These are phyloP conservation scores for Girardinus metallicus DNA, from an alignment of 2,797 vertebrate species.

Conservation along the genomic window DNA sequence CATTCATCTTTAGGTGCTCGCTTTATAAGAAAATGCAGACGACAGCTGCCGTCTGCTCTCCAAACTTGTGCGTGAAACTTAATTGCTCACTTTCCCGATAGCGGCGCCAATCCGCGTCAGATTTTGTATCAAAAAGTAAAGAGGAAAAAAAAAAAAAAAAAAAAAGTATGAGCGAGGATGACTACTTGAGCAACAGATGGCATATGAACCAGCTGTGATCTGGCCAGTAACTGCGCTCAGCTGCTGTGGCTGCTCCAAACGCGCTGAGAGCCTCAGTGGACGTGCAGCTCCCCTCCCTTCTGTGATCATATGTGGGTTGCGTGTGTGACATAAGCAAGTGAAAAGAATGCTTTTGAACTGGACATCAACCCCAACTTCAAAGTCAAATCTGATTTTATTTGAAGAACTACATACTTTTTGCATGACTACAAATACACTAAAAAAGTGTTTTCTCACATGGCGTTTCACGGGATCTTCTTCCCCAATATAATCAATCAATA, in stretches of 20 bases:
- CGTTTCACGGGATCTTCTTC: neutral
- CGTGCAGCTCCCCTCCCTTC: conserved; percentile 53
- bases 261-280: conserved; percentile 30
- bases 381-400: neutral
- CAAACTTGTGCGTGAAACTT: conserved; percentile 48
- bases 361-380: neutral
- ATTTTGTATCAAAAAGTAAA: neutral
- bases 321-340: conserved; percentile 6
- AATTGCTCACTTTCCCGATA: conserved; percentile 19
- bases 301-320: conserved; percentile 27
- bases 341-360: neutral
- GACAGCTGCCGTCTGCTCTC: conserved; percentile 25
- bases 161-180: neutral
- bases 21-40: neutral
- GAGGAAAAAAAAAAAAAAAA: neutral
- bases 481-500: neutral
- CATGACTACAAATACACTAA: neutral
- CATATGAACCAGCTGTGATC: conserved; percentile 38
- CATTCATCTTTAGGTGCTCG: conserved; percentile 72
- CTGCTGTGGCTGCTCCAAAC: conserved; percentile 16
- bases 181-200: neutral
- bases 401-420: neutral
- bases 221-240: conserved; percentile 32
- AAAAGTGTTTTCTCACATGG: neutral
- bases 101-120: conserved; percentile 3